A percentile compares a stretch with the other conserved stretches of the same genome.
These are phyloP conservation scores for Pomatostomus ruficeps DNA, from an alignment of 2,113 vertebrate genomes.

Conservation along the genomic window DNA sequence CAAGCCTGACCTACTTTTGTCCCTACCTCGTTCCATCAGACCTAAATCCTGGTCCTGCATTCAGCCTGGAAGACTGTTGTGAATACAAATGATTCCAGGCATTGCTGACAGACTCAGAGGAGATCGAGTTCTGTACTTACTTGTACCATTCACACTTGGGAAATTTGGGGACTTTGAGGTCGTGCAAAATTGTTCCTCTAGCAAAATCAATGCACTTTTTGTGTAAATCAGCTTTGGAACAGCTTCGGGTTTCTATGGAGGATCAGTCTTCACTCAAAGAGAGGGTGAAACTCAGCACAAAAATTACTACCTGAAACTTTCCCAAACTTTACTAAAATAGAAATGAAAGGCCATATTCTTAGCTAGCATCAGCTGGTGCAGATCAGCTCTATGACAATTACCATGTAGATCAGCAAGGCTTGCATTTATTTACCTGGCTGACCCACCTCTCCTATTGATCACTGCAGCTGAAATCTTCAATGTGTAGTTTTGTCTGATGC, in stretches of 20 bases:
- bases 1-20: slow-evolving; percentile 54
- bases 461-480: background rate
- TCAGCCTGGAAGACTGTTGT: slow-evolving; percentile 7
- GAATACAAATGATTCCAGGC: slow-evolving; percentile 39
- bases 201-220: slow-evolving; percentile 11
- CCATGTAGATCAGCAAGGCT: background rate
- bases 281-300: background rate
- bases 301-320: background rate
- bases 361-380: background rate
- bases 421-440: slow-evolving; percentile 37
- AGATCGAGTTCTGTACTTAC: background rate
- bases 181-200: background rate
- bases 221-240: slow-evolving; percentile 24
- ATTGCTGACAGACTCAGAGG: background rate
- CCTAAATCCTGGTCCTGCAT: slow-evolving; percentile 24
- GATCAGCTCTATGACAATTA: background rate
- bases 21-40: slow-evolving; percentile 28
- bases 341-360: background rate
- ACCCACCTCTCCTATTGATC: slow-evolving; percentile 54
- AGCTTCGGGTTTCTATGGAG: background rate
- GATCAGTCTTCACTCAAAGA: background rate
- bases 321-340: slow-evolving; percentile 38
- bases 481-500: background rate
- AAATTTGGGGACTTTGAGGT: background rate
- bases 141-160: background rate